Conservation (phyloP, 2,797 vertebrate species). For the Epinephelus coioides region DNA sequence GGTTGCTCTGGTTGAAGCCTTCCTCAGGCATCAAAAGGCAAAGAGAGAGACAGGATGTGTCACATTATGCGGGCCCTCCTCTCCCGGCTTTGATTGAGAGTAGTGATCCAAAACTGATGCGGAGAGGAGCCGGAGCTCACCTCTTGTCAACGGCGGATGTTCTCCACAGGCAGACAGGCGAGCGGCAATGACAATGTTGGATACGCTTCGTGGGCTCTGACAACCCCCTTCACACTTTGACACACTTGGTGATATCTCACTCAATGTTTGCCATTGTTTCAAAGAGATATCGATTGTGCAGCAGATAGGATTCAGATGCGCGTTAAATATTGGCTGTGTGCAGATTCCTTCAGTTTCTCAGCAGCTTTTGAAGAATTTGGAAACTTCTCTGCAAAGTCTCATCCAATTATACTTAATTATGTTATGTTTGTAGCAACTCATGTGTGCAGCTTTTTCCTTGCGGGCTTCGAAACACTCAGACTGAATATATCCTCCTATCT, state of each 20-base stretch:
- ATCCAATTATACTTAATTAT: slow-evolving; percentile 47
- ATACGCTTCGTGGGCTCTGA: slow-evolving; percentile 83
- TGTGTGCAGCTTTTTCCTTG: slow-evolving; percentile 23
- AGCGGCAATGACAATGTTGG: slow-evolving; percentile 85
- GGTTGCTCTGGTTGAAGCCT: slow-evolving; percentile 74
- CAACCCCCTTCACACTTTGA: slow-evolving; percentile 77
- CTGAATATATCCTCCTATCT: slow-evolving; percentile 18
- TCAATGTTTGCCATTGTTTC: slow-evolving; percentile 74
- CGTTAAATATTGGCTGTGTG: neutral
- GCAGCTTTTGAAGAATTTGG: neutral
- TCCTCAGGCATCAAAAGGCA: slow-evolving; percentile 75
- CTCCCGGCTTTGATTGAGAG: slow-evolving; percentile 86
- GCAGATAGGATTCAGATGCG: slow-evolving; percentile 26
- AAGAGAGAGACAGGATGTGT: slow-evolving; percentile 82
- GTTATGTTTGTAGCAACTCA: slow-evolving; percentile 33
- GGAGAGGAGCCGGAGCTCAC: slow-evolving; percentile 77
- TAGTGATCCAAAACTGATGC: slow-evolving; percentile 90
- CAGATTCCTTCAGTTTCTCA: slow-evolving; percentile 23
- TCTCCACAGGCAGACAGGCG: slow-evolving; percentile 82
- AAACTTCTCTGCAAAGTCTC: neutral
- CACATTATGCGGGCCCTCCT: slow-evolving; percentile 85
- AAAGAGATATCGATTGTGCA: slow-evolving; percentile 48
- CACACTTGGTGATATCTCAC: slow-evolving; percentile 80
- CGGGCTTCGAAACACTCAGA: slow-evolving; percentile 25
- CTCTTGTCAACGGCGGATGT: slow-evolving; percentile 84